Conservation (phyloP, 2,888 invertebrate species). For the Pasiphila rectangulata region DNA sequence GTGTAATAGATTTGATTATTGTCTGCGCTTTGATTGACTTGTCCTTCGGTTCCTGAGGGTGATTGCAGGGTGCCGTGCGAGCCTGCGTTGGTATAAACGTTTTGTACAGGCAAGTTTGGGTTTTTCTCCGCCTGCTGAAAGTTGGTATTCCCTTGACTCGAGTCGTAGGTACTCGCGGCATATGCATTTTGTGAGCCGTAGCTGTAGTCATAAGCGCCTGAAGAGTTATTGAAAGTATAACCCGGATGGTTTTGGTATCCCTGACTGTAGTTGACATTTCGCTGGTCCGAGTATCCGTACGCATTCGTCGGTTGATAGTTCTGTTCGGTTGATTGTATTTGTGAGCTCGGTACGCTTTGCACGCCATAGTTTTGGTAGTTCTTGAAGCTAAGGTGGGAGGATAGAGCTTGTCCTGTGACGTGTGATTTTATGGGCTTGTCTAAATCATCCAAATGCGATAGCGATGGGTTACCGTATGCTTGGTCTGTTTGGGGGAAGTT, state of each 20-base stretch:
- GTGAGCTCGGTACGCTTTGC: constrained; percentile 23
- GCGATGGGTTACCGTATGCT: constrained; percentile 37
- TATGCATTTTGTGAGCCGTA: constrained; percentile 81
- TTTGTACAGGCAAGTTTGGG: constrained; percentile 51
- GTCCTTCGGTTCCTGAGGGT: constrained; percentile 58
- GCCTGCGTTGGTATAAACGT: constrained; percentile 75
- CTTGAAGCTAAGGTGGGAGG: constrained; percentile 38
- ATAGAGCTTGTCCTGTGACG: constrained; percentile 64
- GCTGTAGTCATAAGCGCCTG: constrained; percentile 82
- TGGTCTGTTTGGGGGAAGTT: constrained; percentile 33
- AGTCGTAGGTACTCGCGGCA: constrained; percentile 41
- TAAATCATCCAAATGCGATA: constrained; percentile 56
- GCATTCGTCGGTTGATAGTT: constrained; percentile 40
- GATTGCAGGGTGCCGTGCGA: constrained; percentile 70
- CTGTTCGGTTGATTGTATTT: constrained; percentile 36
- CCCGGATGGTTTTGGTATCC: constrained; percentile 81
- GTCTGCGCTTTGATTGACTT: constrained; percentile 35
- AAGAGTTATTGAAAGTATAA: constrained; percentile 79
- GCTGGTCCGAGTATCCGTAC: constrained; percentile 44
- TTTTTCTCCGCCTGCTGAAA: constrained; percentile 47
- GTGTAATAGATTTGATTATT: constrained; percentile 67
- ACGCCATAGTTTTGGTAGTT: constrained; percentile 38
- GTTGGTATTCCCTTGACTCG: constrained; percentile 45
- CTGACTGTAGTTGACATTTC: constrained; percentile 47
- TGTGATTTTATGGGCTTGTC: constrained; percentile 74